These are phyloP conservation scores for Pseudorhiza aurosa DNA, from an alignment of 30 jellyfish, hydroid and myxozoan genomes.

Conservation along the genomic window DNA sequence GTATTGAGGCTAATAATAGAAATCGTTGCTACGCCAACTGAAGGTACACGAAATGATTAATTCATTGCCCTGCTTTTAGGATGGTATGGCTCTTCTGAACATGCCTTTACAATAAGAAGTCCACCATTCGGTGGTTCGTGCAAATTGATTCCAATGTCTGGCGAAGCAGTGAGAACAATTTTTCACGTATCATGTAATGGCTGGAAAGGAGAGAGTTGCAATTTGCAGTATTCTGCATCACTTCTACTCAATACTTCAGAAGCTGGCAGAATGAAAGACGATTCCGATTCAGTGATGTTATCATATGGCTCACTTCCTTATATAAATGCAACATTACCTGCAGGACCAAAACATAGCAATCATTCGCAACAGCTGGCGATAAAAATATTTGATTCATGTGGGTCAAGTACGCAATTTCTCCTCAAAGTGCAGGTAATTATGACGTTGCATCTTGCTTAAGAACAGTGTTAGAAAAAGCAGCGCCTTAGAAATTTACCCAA, in stretches of 20 bases:
- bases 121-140: constrained; percentile 48
- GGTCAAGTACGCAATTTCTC: constrained; percentile 4
- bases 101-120: constrained; percentile 17
- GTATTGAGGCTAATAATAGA: no score
- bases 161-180: constrained; percentile 29
- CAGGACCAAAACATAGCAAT: background rate
- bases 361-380: constrained; percentile 29
- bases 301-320: constrained; percentile 23
- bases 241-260: background rate
- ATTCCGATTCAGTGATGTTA: background rate
- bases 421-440: constrained; percentile 12
- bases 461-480: no score
- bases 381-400: constrained; percentile 31
- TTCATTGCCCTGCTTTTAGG: background rate
- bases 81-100: background rate
- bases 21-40: no score
- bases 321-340: background rate
- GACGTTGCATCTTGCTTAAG: no score
- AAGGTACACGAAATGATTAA: background rate
- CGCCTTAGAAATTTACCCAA: no score
- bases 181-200: constrained; percentile 8
- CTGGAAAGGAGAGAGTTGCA: constrained; percentile 9
- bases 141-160: constrained; percentile 7
- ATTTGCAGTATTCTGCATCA: constrained; percentile 21
- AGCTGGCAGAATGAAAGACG: background rate